These are phyloP conservation scores for Macrochelys suwanniensis DNA, from an alignment of 2,797 vertebrate genomes.

Conservation along the genomic window DNA sequence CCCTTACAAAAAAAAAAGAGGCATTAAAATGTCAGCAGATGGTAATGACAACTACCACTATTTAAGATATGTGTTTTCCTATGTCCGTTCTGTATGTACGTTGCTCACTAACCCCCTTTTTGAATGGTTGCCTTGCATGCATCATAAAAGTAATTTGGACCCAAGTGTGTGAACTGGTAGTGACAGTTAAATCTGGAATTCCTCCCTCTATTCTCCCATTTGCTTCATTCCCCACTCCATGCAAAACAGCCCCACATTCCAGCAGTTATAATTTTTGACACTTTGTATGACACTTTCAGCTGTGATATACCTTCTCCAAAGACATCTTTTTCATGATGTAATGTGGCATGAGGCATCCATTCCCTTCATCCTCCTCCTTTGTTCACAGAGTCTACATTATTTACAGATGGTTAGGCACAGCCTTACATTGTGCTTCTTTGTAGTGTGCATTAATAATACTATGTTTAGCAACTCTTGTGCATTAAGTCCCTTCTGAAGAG, in stretches of 20 bases:
- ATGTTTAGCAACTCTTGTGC: neutral
- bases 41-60: slow-evolving; percentile 1
- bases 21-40: slow-evolving; percentile 42
- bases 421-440: fast-evolving
- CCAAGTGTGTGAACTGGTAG: fast-evolving
- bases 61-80: neutral
- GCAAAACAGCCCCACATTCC: neutral
- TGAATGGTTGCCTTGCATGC: neutral
- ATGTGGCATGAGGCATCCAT: neutral
- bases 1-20: slow-evolving; percentile 24
- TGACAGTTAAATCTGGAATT: neutral
- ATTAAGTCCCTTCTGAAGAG: fast-evolving
- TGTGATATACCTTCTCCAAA: neutral
- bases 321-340: fast-evolving
- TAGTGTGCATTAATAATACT: neutral
- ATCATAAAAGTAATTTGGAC: neutral
- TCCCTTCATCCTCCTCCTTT: too few relatives aligned
- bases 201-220: neutral
- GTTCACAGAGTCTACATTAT: neutral
- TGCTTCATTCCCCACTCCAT: too few relatives aligned
- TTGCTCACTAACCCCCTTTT: neutral
- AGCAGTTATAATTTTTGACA: neutral
- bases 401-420: neutral
- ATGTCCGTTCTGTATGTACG: neutral
- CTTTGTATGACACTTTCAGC: neutral